Conservation (phyloP, 2,888 invertebrate genomes). For the Hartigia nigra region DNA sequence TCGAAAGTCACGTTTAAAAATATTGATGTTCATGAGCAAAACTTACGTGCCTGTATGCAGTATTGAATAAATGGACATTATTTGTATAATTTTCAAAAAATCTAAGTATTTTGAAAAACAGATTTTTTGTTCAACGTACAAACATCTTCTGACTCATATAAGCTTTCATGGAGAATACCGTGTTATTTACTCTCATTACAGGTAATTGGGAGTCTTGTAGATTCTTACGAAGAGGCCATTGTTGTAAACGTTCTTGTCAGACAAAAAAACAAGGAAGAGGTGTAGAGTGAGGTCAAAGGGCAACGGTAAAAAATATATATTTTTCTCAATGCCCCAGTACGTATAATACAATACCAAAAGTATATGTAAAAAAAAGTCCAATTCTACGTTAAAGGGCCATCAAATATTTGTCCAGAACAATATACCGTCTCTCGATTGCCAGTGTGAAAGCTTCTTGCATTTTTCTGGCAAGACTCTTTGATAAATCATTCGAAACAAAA, state of each 20-base stretch:
- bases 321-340: not conserved
- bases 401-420: not conserved
- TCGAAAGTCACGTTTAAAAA: not conserved
- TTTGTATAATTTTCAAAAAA: not conserved
- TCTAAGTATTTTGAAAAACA: not conserved
- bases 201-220: slow-evolving; percentile 39
- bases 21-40: not conserved
- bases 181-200: slow-evolving; percentile 48
- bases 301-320: not conserved
- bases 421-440: not conserved
- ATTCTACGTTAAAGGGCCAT: not conserved
- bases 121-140: not conserved
- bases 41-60: not conserved
- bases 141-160: not conserved
- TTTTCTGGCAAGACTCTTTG: not conserved
- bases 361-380: not conserved
- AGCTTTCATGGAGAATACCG: slow-evolving; percentile 29
- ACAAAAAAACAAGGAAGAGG: not conserved
- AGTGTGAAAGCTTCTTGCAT: not conserved
- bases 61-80: not conserved
- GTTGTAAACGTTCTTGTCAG: not conserved
- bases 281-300: not conserved
- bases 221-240: not conserved
- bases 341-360: not conserved
- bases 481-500: not conserved